Percentiles rank a stretch among this genome's conserved stretches.
phyloP scores from a whole-genome alignment of 2,797 vertebrate genomes.

The Lates japonicus region DNA sequence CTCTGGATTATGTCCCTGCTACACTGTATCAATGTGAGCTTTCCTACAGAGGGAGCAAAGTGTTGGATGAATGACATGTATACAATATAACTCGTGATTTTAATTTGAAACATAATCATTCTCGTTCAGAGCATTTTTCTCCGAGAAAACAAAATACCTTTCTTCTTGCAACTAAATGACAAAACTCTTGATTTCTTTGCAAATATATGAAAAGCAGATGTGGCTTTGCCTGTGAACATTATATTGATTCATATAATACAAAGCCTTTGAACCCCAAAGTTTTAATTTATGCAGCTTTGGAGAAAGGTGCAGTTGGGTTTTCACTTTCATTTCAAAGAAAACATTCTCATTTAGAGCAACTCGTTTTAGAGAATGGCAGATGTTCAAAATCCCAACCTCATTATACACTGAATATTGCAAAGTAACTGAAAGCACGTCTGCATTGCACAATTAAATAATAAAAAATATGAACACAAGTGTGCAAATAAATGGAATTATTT shows the following conservation, averaged over 20 bases:
- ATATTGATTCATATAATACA: not conserved
- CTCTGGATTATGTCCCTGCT: conserved; percentile 9
- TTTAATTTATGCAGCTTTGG: not conserved
- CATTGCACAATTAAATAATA: not conserved
- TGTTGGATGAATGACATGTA: not conserved
- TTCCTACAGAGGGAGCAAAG: not conserved
- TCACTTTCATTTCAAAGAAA: not conserved
- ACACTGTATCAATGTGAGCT: not conserved
- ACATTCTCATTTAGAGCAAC: not conserved
- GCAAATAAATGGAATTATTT: not conserved
- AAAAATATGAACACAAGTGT: not conserved
- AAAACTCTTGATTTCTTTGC: not conserved
- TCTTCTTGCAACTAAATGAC: too few species aligned
- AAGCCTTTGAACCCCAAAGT: not conserved
- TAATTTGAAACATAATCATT: not conserved
- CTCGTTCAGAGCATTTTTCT: not conserved
- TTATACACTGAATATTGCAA: not conserved
- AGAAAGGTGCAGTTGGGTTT: not conserved
- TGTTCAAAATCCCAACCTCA: not conserved
- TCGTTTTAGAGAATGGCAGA: not conserved
- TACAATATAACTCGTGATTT: not conserved
- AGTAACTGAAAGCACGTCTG: not conserved
- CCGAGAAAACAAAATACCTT: not conserved
- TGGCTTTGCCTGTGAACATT: not conserved
- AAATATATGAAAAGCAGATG: not conserved